Conservation (phyloP, 2,797 vertebrate genomes). For the Garrulus glandarius region DNA sequence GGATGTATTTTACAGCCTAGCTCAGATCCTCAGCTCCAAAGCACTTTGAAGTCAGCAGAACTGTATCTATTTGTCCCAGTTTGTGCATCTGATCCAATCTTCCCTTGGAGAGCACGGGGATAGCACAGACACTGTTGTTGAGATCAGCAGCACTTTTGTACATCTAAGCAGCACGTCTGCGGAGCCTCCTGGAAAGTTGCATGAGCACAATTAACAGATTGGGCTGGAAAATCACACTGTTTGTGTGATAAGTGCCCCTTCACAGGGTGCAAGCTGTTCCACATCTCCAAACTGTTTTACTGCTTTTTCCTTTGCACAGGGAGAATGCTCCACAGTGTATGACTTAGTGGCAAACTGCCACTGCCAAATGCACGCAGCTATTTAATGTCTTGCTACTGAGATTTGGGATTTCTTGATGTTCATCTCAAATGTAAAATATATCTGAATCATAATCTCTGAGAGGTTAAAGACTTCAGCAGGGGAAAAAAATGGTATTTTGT, state of each 20-base stretch:
- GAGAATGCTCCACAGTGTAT: constrained; percentile 32
- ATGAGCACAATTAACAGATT: constrained; percentile 44
- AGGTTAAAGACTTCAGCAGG: constrained; percentile 59
- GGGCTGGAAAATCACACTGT: constrained; percentile 37
- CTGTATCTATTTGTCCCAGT: constrained; percentile 9
- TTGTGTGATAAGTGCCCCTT: constrained; percentile 46
- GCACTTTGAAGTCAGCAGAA: constrained; percentile 34
- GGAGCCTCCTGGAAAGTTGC: not conserved
- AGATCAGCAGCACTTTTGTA: not conserved
- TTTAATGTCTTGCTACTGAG: constrained; percentile 45
- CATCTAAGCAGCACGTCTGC: not conserved
- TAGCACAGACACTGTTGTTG: not conserved
- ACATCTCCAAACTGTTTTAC: not conserved
- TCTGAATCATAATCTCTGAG: constrained; percentile 41
- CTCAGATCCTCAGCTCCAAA: not conserved
- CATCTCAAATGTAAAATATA: constrained; percentile 69
- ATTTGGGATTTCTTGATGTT: constrained; percentile 52
- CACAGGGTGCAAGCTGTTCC: constrained; percentile 16
- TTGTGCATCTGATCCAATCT: not conserved
- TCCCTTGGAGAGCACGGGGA: not conserved
- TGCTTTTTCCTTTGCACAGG: constrained; percentile 9
- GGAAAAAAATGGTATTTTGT: constrained; percentile 53
- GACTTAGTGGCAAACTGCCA: not conserved
- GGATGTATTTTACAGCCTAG: not conserved
- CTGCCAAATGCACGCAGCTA: constrained; percentile 29